Base-by-base conservation (phyloP, 2,888 invertebrate genomes). In the Pheosia tremula region DNA sequence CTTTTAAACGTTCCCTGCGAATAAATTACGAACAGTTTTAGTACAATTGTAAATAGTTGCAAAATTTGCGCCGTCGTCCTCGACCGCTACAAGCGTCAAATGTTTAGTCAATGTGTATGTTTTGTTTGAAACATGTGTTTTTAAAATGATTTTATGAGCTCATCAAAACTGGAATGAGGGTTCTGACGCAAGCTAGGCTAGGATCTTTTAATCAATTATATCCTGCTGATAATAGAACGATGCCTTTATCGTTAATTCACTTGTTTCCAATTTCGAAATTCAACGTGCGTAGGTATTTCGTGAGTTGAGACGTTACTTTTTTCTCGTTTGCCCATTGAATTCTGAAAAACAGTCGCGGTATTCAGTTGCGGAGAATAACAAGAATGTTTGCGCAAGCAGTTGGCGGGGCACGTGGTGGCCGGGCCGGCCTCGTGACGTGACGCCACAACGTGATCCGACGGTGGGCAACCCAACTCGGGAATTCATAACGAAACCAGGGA, bases 361-460 rank as follows among this genome's bases (percentile, higher is more conserved):
- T 74, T 72, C 65, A 63, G 70, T 72, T 69, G 78, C 83, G 76
- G 71, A 77, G 78, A 80, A 79, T 77, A 79, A 77, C 77, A 74
- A 75, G 70, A 77, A 74, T 79, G 78, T 82, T 84, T 84, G 79
- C 79, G 81, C 79, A 82, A 83, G 65, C 61, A 64, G 64, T 60
- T 58, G 60, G 59, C 70, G 56, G 41, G 63, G 70, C 81, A 86
- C 85, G 87, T 81, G 85, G 78, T 66, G 24, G 24, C 56, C 57
- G 62, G 67, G 62, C 68, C 71, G 68, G 83, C 85, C 87, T 74
- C 87, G 89, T 87, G 90, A 80, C 87, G 89, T 87, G 90, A 80
- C 71, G 63, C 65, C 62, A 64, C 83, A 87, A 88, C 88, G 90
- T 89, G 89, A 89, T 71, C 74, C 69, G 62, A 52, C 58, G 60